Percentiles rank a stretch among this genome's conserved stretches.
phyloP scores from a whole-genome alignment of 2,113 vertebrate genomes.

The Formicarius rufipectus region DNA sequence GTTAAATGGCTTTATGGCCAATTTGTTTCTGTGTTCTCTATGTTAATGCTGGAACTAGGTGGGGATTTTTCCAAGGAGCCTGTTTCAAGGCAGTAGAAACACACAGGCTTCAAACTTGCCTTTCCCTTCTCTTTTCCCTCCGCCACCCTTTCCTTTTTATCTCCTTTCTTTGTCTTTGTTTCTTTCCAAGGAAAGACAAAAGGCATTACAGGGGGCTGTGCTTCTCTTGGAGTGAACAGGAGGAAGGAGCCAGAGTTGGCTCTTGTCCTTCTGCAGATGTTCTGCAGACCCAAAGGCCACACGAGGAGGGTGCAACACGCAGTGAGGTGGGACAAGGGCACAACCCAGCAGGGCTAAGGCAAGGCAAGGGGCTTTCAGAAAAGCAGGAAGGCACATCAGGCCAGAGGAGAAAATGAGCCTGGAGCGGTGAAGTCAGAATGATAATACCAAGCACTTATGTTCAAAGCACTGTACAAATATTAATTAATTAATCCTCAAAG shows the following conservation, averaged over 20 bases:
- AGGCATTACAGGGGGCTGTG: rapidly evolving
- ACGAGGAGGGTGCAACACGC: rapidly evolving
- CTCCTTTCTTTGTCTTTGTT: background rate
- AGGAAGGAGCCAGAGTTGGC: background rate
- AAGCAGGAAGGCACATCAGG: constrained; percentile 15
- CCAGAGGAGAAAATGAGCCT: constrained; percentile 53
- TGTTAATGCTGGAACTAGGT: background rate
- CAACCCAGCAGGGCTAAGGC: background rate
- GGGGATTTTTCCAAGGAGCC: background rate
- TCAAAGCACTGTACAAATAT: constrained; percentile 73
- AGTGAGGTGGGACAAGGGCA: background rate
- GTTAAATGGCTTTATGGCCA: background rate
- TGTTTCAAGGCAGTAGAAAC: background rate
- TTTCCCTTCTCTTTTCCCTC: background rate
- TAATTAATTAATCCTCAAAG: constrained; percentile 73
- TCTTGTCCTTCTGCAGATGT: background rate
- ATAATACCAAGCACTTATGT: constrained; percentile 66
- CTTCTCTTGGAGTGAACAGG: background rate
- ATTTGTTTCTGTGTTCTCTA: background rate
- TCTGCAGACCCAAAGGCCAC: background rate
- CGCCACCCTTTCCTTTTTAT: background rate
- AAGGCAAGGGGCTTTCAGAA: background rate
- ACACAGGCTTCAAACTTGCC: background rate
- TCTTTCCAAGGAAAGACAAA: background rate
- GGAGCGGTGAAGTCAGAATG: constrained; percentile 44